These are phyloP conservation scores for Halisarca cf. caerulea DNA, from an alignment of 37 sponge, comb jelly and placozoan genomes.

Conservation along the genomic window DNA sequence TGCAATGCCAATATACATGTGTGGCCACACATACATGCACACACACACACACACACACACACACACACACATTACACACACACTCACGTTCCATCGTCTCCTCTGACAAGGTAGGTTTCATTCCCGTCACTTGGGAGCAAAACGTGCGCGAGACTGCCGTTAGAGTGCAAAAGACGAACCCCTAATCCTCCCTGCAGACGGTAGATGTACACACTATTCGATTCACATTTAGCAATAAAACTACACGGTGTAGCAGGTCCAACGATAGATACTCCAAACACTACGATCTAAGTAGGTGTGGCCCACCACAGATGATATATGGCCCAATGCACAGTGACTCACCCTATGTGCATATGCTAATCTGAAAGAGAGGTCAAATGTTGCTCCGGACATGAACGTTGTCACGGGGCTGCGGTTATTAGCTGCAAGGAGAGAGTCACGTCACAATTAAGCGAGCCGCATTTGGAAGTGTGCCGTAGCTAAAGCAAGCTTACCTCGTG, in stretches of 20 bases:
- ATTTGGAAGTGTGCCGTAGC: neutral
- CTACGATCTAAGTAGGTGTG: too few species aligned
- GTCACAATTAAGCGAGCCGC: neutral
- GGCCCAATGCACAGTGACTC: conserved; percentile 21
- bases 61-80: neutral
- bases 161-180: conserved; percentile 39
- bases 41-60: too few species aligned
- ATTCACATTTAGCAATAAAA: neutral
- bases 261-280: too few species aligned
- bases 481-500: conserved; percentile 29
- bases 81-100: conserved; percentile 26
- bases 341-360: conserved; percentile 64
- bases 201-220: neutral
- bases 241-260: neutral
- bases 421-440: neutral
- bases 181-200: conserved; percentile 50
- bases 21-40: too few species aligned
- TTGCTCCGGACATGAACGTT: conserved; percentile 41
- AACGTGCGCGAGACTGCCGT: conserved; percentile 32
- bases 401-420: conserved; percentile 27
- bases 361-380: conserved; percentile 50
- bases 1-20: too few species aligned
- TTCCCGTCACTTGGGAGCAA: conserved; percentile 10
- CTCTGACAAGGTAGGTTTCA: conserved; percentile 13
- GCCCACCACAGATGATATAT: too few species aligned